Evolutionary conservation across 2,888 invertebrate species (phyloP), one percentile per base, ranked within the genome.

Genomic region (Limnephilus auricula): DNA sequence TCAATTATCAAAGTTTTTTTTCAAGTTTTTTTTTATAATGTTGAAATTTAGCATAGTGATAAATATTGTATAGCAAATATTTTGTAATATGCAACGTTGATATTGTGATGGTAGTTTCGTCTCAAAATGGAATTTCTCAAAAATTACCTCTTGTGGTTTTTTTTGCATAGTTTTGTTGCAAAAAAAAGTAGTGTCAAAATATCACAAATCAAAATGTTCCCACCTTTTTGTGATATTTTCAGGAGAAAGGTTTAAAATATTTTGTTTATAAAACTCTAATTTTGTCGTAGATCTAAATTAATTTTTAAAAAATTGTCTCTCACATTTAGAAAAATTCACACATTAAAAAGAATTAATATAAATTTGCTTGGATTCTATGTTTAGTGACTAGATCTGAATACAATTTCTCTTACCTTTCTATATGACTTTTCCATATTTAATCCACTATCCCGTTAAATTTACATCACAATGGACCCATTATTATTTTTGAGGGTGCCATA

Each of bases 101-200:
- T 82, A 25, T 82, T 34, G 4, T 15, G 82, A 31, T 12, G 25
- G 25, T 34, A 65, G 50, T 30, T 31, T 45, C 25, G 37, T 13
- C 12, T 15, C 15, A 86, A 50, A n/a, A 45, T 86, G 86, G 82
- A 32, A 50, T 86, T 86, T 31, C 12, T 40, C 15, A 88, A 88
- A 79, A 88, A 88, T 34, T 88, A 88, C 78, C 34, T 88, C 32
- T 34, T 88, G 32, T 78, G 78, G 78, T 88, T 88, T 37, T n/a
- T 78, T 18, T 32, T 88, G 34, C 65, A 88, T 3, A 78, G 34
- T 88, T 31, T 78, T 50, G 6, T 88, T 78, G 25, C 9, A 32
- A 88, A 78, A 34, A 88, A 79, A 79, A 78, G 12, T 78, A 13
- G 1, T 25, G 32, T 78, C 18, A 79, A 78, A 34, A 10, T 78